Evolutionary conservation across 2,113 vertebrate species (phyloP).

Genomic region (Ondatra zibethicus): DNA sequence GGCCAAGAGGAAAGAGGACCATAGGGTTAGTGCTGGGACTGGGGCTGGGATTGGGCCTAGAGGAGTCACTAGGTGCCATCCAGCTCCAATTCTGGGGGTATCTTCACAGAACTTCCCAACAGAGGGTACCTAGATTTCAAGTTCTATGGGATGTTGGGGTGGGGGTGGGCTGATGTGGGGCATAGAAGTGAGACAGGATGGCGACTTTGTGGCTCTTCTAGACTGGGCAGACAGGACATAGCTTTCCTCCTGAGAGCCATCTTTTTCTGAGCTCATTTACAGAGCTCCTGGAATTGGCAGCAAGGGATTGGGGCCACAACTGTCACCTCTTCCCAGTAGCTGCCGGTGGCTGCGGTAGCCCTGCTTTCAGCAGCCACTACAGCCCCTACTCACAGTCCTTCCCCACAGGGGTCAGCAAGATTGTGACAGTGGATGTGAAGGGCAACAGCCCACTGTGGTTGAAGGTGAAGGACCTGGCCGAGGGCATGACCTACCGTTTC

Average conservation of each 20-base stretch:
- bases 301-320: too few relatives aligned
- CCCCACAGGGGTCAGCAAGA: conserved; percentile 96
- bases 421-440: conserved; percentile 97
- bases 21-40: rapidly evolving
- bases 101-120: background rate
- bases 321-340: rapidly evolving
- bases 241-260: background rate
- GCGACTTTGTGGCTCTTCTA: background rate
- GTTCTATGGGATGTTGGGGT: rapidly evolving
- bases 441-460: conserved; percentile 94
- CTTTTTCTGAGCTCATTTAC: background rate
- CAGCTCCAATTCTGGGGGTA: rapidly evolving
- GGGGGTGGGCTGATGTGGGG: rapidly evolving
- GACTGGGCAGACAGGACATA: rapidly evolving
- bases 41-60: too few relatives aligned
- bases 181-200: rapidly evolving
- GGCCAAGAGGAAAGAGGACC: background rate
- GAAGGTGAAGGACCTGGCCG: conserved; percentile 96
- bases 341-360: background rate
- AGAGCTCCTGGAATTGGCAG: too few relatives aligned
- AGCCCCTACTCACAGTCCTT: background rate
- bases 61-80: background rate
- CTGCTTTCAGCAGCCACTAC: rapidly evolving
- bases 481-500: conserved; percentile 95
- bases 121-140: background rate